Percentiles rank a stretch among this genome's conserved stretches.
Conservation (phyloP, 2,888 invertebrate species). For the Oxytorus armatus region DNA sequence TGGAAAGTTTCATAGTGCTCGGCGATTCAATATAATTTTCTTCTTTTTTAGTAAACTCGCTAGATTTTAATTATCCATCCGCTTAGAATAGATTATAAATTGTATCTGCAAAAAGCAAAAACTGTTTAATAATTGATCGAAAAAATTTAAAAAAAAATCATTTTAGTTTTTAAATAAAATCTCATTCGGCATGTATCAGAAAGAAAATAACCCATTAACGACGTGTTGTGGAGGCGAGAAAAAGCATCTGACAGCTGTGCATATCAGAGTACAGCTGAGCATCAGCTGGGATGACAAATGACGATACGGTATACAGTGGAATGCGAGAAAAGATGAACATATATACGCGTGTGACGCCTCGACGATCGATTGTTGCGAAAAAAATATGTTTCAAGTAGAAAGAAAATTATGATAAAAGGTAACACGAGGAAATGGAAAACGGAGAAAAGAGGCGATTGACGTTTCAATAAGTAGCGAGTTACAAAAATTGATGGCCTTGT, state of each 20-base stretch:
- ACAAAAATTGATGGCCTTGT: constrained; percentile 49
- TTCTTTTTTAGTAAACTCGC: too few relatives aligned
- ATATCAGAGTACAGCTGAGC: constrained; percentile 62
- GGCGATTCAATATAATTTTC: too few relatives aligned
- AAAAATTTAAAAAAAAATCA: too few relatives aligned
- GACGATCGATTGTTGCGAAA: constrained; percentile 36
- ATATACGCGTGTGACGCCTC: constrained; percentile 20
- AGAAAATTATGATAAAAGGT: not conserved
- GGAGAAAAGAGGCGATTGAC: constrained; percentile 23
- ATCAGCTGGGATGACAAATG: constrained; percentile 67
- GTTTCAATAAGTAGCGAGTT: constrained; percentile 1
- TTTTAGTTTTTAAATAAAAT: too few relatives aligned
- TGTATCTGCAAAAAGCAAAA: too few relatives aligned
- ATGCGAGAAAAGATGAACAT: constrained; percentile 8
- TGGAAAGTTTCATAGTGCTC: too few relatives aligned
- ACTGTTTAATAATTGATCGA: too few relatives aligned
- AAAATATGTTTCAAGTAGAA: not conserved
- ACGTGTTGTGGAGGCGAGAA: constrained; percentile 20
- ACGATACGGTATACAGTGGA: constrained; percentile 34
- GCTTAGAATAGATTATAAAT: too few relatives aligned
- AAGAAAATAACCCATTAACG: constrained; percentile 60
- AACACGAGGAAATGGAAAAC: not conserved
- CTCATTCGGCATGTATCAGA: too few relatives aligned
- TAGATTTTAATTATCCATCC: too few relatives aligned
- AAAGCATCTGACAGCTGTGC: constrained; percentile 62